Evolutionary conservation across 1,140 invertebrate species (phyloP), one percentile per base, ranked within the genome.

Genomic region (Bombus fervidus): DNA sequence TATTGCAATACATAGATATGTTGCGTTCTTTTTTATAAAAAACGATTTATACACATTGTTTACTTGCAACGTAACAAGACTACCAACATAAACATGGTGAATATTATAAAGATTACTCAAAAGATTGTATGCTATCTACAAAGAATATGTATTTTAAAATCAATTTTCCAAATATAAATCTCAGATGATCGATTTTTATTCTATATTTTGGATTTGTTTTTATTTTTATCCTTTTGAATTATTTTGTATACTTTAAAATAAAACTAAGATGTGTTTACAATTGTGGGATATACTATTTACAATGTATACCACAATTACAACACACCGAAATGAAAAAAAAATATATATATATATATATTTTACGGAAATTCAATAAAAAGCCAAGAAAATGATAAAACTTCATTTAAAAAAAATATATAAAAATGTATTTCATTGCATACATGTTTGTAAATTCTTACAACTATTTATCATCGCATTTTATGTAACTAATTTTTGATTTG

Each of bases 381-480:
- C 37, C 10, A 47, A 79, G 12, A 4, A 25, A 39, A 69, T 18
- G 18, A 68, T n/a, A n/a, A 69, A 80, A 37, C 9, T 10, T 79
- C 15, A 5, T 43, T 43, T 13, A 2, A 28, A n/a, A 69, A 22
- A 43, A 80, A n/a, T 4, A 37, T 69, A 53, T 80, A 80, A 47
- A 79, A 80, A 80, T 69, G 43, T 80, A 80, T 80, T 73, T 81
- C 9, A 34, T 73, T 81, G 5, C n/a, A 72, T 68, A 80, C 37
- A 62, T 47, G 4, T 37, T 78, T 12, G 12, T 79, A 8, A 37
- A 59, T 80, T 83, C 22, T 78, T 83, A 68, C 28, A 78, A 1
- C 75, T 81, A 81, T 85, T 84, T 47, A 53, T 79, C 39, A 39
- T 81, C 59, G 12, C 66, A 28, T 41, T 68, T 53, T 84, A 18